Percentiles rank a stretch among this genome's conserved stretches.
These are phyloP conservation scores for Drepanosiphum platanoidis DNA, from an alignment of 2,888 invertebrate species.

Conservation along the genomic window DNA sequence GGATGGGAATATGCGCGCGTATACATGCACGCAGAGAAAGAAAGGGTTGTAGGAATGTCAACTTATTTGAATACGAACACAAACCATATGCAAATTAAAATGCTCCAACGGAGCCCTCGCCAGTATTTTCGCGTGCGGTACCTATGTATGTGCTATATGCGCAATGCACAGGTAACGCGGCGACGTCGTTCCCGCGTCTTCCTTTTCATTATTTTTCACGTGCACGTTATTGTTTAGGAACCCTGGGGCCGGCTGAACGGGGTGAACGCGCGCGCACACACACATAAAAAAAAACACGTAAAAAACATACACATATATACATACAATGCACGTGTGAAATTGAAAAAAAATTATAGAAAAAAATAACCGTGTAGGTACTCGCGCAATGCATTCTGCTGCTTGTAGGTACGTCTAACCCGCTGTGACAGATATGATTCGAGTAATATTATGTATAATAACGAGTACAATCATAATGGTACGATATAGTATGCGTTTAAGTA, in stretches of 20 bases:
- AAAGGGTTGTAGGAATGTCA: conserved; percentile 60
- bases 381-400: too few species aligned
- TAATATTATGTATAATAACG: not conserved
- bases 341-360: conserved; percentile 1
- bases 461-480: too few species aligned
- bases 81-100: conserved; percentile 58
- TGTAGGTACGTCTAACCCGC: not conserved
- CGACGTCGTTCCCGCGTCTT: conserved; percentile 48
- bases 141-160: not conserved
- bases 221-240: conserved; percentile 46
- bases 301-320: not conserved
- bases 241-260: conserved; percentile 51
- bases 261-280: conserved; percentile 14
- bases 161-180: not conserved
- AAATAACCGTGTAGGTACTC: not conserved
- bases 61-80: conserved; percentile 57
- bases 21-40: conserved; percentile 9
- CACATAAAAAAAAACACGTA: not conserved
- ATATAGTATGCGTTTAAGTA: too few species aligned
- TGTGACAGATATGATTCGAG: not conserved
- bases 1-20: conserved; percentile 45
- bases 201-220: conserved; percentile 57
- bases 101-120: conserved; percentile 43
- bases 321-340: not conserved
- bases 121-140: conserved; percentile 11